Percentiles rank a stretch among this genome's conserved stretches.
phyloP scores from a whole-genome alignment of 2,888 invertebrate species.

The Rotaria macrura region DNA sequence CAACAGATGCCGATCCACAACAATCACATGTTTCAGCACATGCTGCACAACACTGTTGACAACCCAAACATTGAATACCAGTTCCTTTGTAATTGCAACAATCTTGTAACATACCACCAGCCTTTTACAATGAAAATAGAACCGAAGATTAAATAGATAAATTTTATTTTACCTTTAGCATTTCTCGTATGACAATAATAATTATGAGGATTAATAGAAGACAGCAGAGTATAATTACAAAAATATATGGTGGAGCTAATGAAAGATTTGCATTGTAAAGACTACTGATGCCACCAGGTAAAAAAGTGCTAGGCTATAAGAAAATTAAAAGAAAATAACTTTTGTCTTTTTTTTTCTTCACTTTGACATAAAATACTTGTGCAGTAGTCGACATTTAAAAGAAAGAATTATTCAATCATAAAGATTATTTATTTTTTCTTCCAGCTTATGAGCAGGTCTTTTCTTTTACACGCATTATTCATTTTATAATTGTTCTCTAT shows the following conservation, averaged over 20 bases:
- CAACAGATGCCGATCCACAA: conserved; percentile 2
- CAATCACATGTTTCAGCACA: conserved; percentile 22
- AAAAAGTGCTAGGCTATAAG: neutral
- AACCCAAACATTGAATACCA: neutral
- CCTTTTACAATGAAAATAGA: neutral
- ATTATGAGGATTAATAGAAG: neutral
- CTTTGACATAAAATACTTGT: neutral
- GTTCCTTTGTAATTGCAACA: neutral
- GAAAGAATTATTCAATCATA: neutral
- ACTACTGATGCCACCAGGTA: neutral
- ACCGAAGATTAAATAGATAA: neutral
- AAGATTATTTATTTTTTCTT: neutral
- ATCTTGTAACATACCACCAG: neutral
- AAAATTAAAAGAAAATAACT: neutral
- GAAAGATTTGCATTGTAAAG: neutral
- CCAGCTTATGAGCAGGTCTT: neutral
- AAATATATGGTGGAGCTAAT: neutral
- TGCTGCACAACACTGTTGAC: neutral
- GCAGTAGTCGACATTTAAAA: neutral
- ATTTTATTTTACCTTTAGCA: neutral
- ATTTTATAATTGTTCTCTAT: neutral
- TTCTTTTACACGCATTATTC: neutral
- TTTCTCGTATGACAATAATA: neutral
- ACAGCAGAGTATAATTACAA: neutral
- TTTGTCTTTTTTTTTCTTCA: neutral